Percentiles rank a stretch among this genome's conserved stretches.
phyloP scores from a whole-genome alignment of 1,140 invertebrate genomes.

The Drosophila sulfurigaster region DNA sequence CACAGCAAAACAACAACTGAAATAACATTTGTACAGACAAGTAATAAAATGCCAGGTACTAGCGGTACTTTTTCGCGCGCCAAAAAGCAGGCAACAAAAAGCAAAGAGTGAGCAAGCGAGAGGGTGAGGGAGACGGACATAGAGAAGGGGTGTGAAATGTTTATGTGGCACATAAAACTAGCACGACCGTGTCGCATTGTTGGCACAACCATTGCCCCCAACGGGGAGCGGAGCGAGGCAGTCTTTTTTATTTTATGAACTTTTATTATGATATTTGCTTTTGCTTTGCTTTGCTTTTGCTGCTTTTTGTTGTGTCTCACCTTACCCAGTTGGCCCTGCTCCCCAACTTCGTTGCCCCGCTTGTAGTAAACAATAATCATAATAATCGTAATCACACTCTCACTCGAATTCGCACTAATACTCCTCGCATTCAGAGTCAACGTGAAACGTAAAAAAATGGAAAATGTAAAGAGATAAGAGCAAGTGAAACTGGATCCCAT shows the following conservation, averaged over 20 bases:
- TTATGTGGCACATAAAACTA: constrained; percentile 78
- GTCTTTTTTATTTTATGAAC: constrained; percentile 74
- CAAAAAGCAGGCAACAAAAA: constrained; percentile 69
- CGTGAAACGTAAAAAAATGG: constrained; percentile 7
- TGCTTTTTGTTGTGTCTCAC: constrained; percentile 9
- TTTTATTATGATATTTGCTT: constrained; percentile 75
- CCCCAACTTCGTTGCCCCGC: background rate
- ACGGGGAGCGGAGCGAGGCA: constrained; percentile 7
- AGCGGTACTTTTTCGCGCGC: constrained; percentile 66
- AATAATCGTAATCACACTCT: constrained; percentile 78
- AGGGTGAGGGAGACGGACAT: background rate
- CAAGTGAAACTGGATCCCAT: constrained; percentile 37
- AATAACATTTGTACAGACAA: constrained; percentile 48
- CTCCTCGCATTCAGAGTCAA: background rate
- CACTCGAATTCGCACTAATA: background rate
- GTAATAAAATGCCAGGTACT: constrained; percentile 69
- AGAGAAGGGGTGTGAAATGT: constrained; percentile 52
- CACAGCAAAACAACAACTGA: constrained; percentile 3
- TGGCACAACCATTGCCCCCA: constrained; percentile 33
- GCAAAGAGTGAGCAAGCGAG: background rate
- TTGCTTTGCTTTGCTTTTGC: constrained; percentile 34
- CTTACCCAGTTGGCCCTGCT: background rate
- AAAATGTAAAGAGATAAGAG: constrained; percentile 15
- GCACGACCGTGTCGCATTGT: constrained; percentile 67
- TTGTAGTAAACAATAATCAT: constrained; percentile 77